Base-by-base conservation (phyloP, 2,797 vertebrate species). In the Streptopelia turtur region DNA sequence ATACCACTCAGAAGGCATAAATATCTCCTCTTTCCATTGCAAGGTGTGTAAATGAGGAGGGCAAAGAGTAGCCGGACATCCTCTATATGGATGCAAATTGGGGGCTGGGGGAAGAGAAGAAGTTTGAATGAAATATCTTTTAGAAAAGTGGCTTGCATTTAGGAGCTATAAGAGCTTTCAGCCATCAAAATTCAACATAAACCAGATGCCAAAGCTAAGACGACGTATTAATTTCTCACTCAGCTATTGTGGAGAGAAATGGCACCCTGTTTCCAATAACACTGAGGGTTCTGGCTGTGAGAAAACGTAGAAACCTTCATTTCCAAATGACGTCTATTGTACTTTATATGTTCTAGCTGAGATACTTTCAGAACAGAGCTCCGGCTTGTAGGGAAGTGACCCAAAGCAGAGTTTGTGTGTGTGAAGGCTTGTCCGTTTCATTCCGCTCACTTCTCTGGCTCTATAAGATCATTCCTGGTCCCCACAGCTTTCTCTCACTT, bases 301-400 rank as follows among this genome's bases (percentile, higher is more conserved):
- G 49, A 57, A 90, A 76, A 64, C 27, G 30, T 6, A 74, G 70
- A 90, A 91, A 77, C 4, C 10, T 53, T 53, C 24, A 27, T 91
- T 94, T 93, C 77, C 89, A 56, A 65, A 3, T 92, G 87, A 74
- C 71, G 37, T 53, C 49, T 84, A 3, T 68, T 95, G 89, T 86
- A 57, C 66, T 78, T 88, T 16, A 24, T 56, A 7, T 21, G 28
- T 76, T 59, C 30, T 57, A 33, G 41, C 69, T 55, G 72, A 78
- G 76, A 56, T 53, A 8, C 61, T 65, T 89, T 35, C 31, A 61
- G 72, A 95, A 28, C 87, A 86, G 70, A 95, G 37, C 80, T 75
- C 61, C 65, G 87, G n/a, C 30, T 82, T 66, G 31, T 31, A 37
- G 22, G 21, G 39, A 89, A 37, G 77, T 84, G 68, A 84, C 83